phyloP scores from a whole-genome alignment of 2,888 invertebrate species.

The Dugesia japonica region DNA sequence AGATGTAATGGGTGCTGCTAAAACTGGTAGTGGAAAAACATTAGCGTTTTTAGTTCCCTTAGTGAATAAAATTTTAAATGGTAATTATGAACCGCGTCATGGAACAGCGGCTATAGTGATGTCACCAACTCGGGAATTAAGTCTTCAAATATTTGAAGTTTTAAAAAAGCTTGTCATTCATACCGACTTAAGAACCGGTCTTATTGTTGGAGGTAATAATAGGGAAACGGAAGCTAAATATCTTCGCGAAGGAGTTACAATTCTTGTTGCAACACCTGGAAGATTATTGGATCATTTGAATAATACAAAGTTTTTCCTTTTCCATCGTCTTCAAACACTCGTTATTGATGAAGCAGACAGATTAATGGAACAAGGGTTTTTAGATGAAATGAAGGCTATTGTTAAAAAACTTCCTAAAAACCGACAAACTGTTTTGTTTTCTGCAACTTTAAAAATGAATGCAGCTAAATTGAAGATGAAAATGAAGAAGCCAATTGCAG shows the following conservation, averaged over 20 bases:
- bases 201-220: conserved; percentile 85
- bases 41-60: conserved; percentile 83
- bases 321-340: conserved; percentile 78
- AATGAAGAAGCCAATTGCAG: conserved; percentile 55
- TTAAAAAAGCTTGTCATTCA: conserved; percentile 66
- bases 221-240: conserved; percentile 77
- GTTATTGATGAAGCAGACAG: conserved; percentile 95
- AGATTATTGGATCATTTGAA: conserved; percentile 79
- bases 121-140: conserved; percentile 83
- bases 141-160: conserved; percentile 96
- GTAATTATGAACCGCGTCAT: conserved; percentile 77
- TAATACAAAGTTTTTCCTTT: conserved; percentile 75
- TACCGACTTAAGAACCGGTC: conserved; percentile 71
- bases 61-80: conserved; percentile 73
- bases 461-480: conserved; percentile 55
- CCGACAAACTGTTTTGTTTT: conserved; percentile 89
- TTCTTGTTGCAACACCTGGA: conserved; percentile 85
- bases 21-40: conserved; percentile 90
- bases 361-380: conserved; percentile 87
- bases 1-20: conserved; percentile 80
- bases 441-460: conserved; percentile 62
- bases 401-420: conserved; percentile 73
- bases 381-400: conserved; percentile 86
- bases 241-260: conserved; percentile 71
- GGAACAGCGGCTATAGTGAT: conserved; percentile 81